phyloP scores from a whole-genome alignment of 1,140 invertebrate species.

The Sminthurinus signatus region DNA sequence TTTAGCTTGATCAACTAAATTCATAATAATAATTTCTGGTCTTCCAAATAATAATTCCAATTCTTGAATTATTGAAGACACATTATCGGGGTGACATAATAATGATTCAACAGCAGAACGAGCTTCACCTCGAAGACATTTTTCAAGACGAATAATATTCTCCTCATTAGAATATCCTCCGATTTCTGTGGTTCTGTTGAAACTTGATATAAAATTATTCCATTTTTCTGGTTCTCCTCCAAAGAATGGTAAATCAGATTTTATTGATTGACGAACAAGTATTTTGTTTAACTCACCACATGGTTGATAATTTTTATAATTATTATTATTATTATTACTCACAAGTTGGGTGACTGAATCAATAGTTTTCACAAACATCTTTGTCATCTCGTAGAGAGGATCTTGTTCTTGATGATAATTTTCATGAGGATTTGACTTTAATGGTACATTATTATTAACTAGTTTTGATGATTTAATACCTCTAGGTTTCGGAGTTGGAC shows the following conservation, averaged over 20 bases:
- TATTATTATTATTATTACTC: too few species aligned
- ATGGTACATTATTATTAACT: too few species aligned
- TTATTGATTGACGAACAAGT: too few species aligned
- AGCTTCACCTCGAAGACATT: background rate
- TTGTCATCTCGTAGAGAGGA: too few species aligned
- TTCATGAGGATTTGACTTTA: too few species aligned
- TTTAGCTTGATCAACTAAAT: background rate
- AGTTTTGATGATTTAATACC: too few species aligned
- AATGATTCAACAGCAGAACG: background rate
- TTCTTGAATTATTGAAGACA: background rate
- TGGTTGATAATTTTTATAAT: too few species aligned
- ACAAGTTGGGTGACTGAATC: too few species aligned
- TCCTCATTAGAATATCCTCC: background rate
- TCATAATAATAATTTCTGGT: background rate
- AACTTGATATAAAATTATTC: background rate
- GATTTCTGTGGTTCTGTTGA: background rate
- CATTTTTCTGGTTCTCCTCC: background rate
- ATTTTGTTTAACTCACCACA: too few species aligned
- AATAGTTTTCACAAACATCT: too few species aligned
- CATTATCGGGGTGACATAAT: background rate
- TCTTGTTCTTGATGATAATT: too few species aligned
- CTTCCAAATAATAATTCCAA: background rate
- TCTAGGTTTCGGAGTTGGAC: too few species aligned
- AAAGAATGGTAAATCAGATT: slow-evolving; percentile 1
- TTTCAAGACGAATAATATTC: background rate